Percentiles rank a stretch among this genome's conserved stretches.
These are phyloP conservation scores for Lasioglossum zephyrum DNA, from an alignment of 2,888 invertebrate species.

Conservation along the genomic window DNA sequence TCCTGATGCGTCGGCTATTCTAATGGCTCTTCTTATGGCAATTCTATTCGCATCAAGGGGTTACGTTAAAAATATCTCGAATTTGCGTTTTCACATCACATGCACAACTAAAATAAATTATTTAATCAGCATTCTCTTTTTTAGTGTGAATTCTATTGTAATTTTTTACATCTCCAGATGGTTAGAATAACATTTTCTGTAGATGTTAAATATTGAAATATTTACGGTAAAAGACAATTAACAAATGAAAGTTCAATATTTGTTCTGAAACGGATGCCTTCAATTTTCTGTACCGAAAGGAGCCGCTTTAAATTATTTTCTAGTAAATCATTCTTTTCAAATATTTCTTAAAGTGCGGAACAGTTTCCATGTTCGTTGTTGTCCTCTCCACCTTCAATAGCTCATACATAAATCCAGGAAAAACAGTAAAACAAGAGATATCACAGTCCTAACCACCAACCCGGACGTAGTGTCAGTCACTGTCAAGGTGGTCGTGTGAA, in stretches of 20 bases:
- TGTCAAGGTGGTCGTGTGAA: constrained; percentile 3
- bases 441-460: not conserved
- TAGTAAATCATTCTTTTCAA: not conserved
- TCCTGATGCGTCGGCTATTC: not conserved
- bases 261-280: not conserved
- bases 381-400: not conserved
- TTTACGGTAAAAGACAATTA: too few relatives aligned
- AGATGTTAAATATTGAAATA: too few relatives aligned
- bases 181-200: not conserved
- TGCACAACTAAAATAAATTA: not conserved
- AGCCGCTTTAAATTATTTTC: not conserved
- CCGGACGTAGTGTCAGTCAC: constrained; percentile 3
- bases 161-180: not conserved
- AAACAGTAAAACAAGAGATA: not conserved
- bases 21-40: not conserved
- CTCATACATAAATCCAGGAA: not conserved
- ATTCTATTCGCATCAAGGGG: not conserved
- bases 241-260: not conserved
- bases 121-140: not conserved
- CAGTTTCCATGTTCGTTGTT: not conserved
- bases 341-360: not conserved
- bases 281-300: not conserved
- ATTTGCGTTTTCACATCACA: not conserved
- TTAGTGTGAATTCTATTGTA: not conserved
- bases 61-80: not conserved